Percentiles rank a stretch among this genome's conserved stretches.
Conservation (phyloP, 2,888 invertebrate genomes). For the Pharmacophagus antenor region DNA sequence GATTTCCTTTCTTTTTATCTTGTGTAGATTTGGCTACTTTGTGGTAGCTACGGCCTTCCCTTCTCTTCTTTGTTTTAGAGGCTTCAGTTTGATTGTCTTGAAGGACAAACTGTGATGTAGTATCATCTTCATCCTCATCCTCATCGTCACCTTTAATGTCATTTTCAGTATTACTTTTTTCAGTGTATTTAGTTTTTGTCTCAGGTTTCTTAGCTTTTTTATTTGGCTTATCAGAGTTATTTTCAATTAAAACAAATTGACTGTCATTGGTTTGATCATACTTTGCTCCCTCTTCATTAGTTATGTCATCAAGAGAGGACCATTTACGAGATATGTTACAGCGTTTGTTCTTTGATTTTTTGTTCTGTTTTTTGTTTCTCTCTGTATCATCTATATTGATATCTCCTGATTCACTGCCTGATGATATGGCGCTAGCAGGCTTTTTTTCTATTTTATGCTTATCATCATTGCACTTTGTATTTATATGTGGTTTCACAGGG, state of each 20-base stretch:
- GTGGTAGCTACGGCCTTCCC: constrained; percentile 68
- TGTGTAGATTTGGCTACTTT: constrained; percentile 59
- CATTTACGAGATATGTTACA: constrained; percentile 77
- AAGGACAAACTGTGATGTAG: constrained; percentile 57
- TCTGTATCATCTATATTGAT: constrained; percentile 67
- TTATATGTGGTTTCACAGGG: constrained; percentile 57
- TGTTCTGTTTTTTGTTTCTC: constrained; percentile 62
- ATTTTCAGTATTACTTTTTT: constrained; percentile 54
- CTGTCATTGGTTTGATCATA: constrained; percentile 61
- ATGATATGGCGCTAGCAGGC: constrained; percentile 62
- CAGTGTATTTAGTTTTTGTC: constrained; percentile 50
- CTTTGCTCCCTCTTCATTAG: constrained; percentile 61
- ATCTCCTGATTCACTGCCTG: constrained; percentile 76
- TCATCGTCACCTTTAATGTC: constrained; percentile 61
- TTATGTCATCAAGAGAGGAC: constrained; percentile 81
- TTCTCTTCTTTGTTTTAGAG: constrained; percentile 66
- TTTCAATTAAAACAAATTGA: constrained; percentile 74
- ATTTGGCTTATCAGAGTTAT: constrained; percentile 59
- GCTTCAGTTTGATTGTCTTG: constrained; percentile 62
- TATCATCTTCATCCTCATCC: constrained; percentile 66
- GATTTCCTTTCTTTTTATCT: constrained; percentile 72
- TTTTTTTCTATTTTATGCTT: constrained; percentile 68
- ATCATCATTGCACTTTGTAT: constrained; percentile 56
- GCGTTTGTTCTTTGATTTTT: constrained; percentile 70
- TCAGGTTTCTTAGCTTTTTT: constrained; percentile 67